Evolutionary conservation across 2,113 vertebrate species (phyloP).

Genomic region (Psophia crepitans): DNA sequence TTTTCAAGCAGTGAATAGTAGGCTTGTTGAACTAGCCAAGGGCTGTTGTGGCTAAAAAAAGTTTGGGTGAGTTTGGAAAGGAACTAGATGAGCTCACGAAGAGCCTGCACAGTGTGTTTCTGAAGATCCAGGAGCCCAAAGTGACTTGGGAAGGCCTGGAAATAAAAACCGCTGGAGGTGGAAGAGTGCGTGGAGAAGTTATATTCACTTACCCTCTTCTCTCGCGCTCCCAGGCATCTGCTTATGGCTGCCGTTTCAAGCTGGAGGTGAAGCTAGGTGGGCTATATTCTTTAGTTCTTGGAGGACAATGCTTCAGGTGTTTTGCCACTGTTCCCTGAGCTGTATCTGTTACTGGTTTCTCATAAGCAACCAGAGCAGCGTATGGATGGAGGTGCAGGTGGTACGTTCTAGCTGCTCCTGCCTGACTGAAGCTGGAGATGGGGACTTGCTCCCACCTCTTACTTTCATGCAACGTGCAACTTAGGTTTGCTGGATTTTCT

Average conservation of each 20-base stretch:
- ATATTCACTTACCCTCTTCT: neutral
- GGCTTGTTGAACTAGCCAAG: neutral
- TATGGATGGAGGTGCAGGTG: neutral
- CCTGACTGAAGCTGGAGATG: neutral
- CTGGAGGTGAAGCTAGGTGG: neutral
- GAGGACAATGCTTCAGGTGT: neutral
- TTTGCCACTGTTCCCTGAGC: neutral
- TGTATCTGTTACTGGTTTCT: neutral
- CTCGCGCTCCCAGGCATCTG: neutral
- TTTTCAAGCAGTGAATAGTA: neutral
- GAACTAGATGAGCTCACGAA: accelerated
- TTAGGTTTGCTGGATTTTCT: neutral
- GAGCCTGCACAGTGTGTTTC: neutral
- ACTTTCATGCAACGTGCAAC: neutral
- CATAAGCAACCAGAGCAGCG: neutral
- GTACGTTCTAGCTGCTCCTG: neutral
- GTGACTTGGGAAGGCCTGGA: neutral
- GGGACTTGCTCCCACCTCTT: neutral
- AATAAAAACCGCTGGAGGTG: neutral
- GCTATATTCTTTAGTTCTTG: neutral
- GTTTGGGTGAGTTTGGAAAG: neutral
- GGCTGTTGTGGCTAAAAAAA: neutral
- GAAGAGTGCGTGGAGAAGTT: neutral
- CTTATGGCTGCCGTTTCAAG: neutral
- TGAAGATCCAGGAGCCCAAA: neutral